These are phyloP conservation scores for western clawed frog (Xenopus tropicalis) DNA, from an alignment of 2,113 vertebrate genomes.

Conservation along the genomic window UCB_Xtro_10.0 CM004452.2:26626001-26626500, in stretches of 20 bases:
- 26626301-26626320: neutral
- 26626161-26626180: too few relatives aligned
- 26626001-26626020: too few relatives aligned
- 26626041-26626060: too few relatives aligned
- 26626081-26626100: too few relatives aligned
- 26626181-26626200: too few relatives aligned
- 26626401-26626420: neutral
- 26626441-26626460: neutral
- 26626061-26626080: too few relatives aligned
- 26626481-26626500: neutral
- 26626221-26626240: neutral
- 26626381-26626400: neutral
- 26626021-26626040: too few relatives aligned
- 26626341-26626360: neutral
- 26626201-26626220: too few relatives aligned
- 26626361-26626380: slow-evolving; percentile 1
- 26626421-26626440: neutral
- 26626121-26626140: too few relatives aligned
- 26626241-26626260: neutral
- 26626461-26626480: neutral
- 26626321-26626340: neutral
- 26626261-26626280: neutral
- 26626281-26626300: neutral
- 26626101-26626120: too few relatives aligned
- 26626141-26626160: too few relatives aligned